Evolutionary conservation across 2,888 invertebrate species (phyloP).

Genomic region (Eristalis pertinax): DNA sequence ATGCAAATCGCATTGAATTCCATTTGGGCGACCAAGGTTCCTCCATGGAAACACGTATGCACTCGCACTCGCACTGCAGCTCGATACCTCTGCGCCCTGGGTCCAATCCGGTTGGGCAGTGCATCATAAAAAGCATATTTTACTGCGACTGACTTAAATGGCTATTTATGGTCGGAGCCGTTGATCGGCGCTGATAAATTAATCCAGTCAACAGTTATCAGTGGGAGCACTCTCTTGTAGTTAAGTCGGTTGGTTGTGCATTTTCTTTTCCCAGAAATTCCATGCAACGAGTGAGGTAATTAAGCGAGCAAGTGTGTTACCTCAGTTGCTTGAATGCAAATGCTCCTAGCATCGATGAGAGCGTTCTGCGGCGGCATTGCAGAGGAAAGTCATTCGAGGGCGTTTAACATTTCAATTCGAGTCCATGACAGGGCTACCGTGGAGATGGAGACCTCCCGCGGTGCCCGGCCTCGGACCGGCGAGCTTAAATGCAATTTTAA

Average conservation of each 20-base stretch:
- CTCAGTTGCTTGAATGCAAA: constrained; percentile 10
- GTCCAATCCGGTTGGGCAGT: not conserved
- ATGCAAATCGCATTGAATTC: constrained; percentile 30
- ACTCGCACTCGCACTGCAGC: constrained; percentile 9
- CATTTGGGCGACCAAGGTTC: constrained; percentile 42
- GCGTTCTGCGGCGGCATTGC: not conserved
- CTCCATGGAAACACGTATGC: constrained; percentile 9
- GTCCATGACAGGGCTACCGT: not conserved
- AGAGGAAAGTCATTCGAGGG: constrained; percentile 14
- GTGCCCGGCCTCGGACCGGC: constrained; percentile 14
- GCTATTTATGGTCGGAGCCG: constrained; percentile 36
- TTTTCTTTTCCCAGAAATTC: not conserved
- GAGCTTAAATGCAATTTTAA: constrained; percentile 27
- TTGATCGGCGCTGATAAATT: constrained; percentile 44
- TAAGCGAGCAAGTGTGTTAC: not conserved
- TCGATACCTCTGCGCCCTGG: not conserved
- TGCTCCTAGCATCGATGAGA: not conserved
- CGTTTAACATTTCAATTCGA: constrained; percentile 54
- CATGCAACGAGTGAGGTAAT: constrained; percentile 7
- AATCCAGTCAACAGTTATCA: constrained; percentile 24
- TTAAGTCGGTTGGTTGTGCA: not conserved
- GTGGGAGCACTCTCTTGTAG: not conserved
- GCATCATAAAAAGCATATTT: constrained; percentile 48
- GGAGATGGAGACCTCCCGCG: constrained; percentile 18
- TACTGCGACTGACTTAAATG: constrained; percentile 38